Evolutionary conservation across 2,888 invertebrate species (phyloP).

Genomic region (Endotricha flammealis): DNA sequence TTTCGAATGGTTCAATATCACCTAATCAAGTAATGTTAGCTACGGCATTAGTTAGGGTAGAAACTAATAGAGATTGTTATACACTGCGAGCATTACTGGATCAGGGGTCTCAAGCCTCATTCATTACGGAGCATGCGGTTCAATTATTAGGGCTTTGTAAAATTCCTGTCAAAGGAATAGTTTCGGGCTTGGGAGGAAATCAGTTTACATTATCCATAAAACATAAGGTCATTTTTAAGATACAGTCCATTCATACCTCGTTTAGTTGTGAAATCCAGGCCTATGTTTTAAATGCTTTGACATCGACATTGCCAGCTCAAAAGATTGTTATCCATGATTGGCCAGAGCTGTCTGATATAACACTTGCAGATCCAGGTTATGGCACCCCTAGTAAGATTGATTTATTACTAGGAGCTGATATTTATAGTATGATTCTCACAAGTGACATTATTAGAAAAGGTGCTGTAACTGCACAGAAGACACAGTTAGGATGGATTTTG

Average conservation of each 20-base stretch:
- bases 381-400: too few relatives aligned
- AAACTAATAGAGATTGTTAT: too few relatives aligned
- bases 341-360: too few relatives aligned
- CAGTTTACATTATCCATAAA: background rate
- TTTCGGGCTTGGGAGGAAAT: conserved; percentile 2
- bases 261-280: conserved; percentile 3
- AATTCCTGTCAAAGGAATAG: background rate
- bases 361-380: too few relatives aligned
- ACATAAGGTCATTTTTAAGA: conserved; percentile 1
- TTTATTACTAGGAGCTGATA: too few relatives aligned
- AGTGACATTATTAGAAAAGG: too few relatives aligned
- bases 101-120: conserved; percentile 32
- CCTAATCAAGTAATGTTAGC: conserved; percentile 31
- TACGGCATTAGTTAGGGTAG: too few relatives aligned
- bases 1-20: conserved; percentile 40
- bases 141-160: conserved; percentile 1
- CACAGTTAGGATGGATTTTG: too few relatives aligned
- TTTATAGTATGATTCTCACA: too few relatives aligned
- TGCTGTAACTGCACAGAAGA: too few relatives aligned
- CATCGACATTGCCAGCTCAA: background rate
- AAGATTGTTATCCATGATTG: too few relatives aligned
- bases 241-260: conserved; percentile 2
- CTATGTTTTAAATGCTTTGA: conserved; percentile 2
- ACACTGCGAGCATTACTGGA: conserved; percentile 77
- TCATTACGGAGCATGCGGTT: conserved; percentile 4